Evolutionary conservation across 2,113 vertebrate genomes (phyloP).

Genomic region (Mus pahari): DNA sequence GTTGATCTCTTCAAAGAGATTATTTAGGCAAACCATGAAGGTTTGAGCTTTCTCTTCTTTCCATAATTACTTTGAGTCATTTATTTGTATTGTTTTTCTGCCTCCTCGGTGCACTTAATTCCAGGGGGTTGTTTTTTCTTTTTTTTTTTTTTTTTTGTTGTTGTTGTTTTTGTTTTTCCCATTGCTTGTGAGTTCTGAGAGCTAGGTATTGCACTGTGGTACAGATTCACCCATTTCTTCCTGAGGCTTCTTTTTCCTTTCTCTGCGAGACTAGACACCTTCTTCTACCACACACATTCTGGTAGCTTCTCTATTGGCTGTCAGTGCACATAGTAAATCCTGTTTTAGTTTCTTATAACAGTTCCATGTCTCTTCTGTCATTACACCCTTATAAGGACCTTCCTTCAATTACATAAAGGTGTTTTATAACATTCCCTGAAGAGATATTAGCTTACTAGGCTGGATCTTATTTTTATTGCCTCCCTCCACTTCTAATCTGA

Average conservation of each 20-base stretch:
- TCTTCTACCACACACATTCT: background rate
- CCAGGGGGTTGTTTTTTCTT: background rate
- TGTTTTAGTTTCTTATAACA: slow-evolving; percentile 65
- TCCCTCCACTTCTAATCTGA: slow-evolving; percentile 65
- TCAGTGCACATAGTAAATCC: slow-evolving; percentile 62
- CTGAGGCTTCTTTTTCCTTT: background rate
- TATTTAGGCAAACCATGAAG: slow-evolving; percentile 21
- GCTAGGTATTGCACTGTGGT: background rate
- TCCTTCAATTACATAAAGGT: slow-evolving; percentile 64
- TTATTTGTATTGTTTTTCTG: slow-evolving; percentile 6
- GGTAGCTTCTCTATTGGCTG: slow-evolving; percentile 1
- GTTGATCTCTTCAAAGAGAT: slow-evolving; percentile 11
- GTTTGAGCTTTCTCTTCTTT: background rate
- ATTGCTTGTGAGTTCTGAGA: background rate
- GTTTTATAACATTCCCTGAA: slow-evolving; percentile 68
- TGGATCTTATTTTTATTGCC: slow-evolving; percentile 69
- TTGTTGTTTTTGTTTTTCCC: background rate
- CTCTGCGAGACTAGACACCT: background rate
- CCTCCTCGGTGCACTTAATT: background rate
- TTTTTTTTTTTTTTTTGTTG: too few species aligned
- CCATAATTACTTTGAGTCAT: background rate
- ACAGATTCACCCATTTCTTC: background rate
- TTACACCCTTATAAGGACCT: slow-evolving; percentile 58
- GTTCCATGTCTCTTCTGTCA: slow-evolving; percentile 55
- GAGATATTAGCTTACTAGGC: slow-evolving; percentile 71